Conservation (phyloP, 2,113 vertebrate species). For the Plecturocebus donacophilus region DNA sequence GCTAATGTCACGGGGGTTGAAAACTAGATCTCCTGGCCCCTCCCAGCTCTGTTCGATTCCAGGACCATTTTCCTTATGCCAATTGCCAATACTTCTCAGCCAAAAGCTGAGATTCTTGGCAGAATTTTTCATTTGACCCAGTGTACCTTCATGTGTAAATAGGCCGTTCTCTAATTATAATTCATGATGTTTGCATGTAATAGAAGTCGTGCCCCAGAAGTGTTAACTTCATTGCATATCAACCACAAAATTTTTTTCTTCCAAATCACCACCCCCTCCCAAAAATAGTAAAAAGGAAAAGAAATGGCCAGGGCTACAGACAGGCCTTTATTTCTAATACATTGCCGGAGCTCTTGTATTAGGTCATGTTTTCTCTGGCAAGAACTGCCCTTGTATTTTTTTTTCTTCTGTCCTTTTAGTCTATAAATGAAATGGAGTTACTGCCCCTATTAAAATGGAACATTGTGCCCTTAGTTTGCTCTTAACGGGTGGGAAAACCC, state of each 20-base stretch:
- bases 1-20: not conserved
- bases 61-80: not conserved
- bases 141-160: not conserved
- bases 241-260: conserved; percentile 76
- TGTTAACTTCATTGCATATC: conserved; percentile 81
- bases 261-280: conserved; percentile 62
- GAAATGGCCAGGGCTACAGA: conserved; percentile 77
- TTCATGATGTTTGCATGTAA: conserved; percentile 65
- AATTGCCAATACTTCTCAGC: not conserved
- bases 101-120: not conserved
- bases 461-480: conserved; percentile 81
- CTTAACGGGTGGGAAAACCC: conserved; percentile 86
- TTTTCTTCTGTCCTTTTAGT: conserved; percentile 79
- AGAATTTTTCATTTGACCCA: not conserved
- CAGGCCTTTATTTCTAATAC: conserved; percentile 79
- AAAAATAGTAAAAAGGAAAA: conserved; percentile 74
- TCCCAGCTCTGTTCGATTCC: not conserved
- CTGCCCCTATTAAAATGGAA: conserved; percentile 83
- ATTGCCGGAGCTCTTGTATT: conserved; percentile 72
- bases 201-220: conserved; percentile 81
- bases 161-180: conserved; percentile 68
- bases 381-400: conserved; percentile 40
- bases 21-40: not conserved
- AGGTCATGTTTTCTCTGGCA: conserved; percentile 87
- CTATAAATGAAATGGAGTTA: conserved; percentile 86